phyloP scores from a whole-genome alignment of 2,797 vertebrate genomes.

The Pogonophryne albipinna region DNA sequence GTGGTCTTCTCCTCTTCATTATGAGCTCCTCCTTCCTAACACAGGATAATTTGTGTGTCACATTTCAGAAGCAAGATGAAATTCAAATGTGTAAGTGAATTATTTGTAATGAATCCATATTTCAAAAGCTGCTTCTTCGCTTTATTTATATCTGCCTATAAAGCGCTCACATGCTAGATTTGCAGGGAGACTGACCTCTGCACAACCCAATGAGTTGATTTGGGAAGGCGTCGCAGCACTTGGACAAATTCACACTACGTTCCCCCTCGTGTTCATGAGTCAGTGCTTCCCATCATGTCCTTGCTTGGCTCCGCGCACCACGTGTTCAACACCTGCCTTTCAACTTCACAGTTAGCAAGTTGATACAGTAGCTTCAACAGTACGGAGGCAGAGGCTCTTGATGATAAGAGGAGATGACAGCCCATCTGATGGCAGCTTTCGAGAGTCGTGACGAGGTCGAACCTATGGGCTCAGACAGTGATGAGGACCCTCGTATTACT shows the following conservation, averaged over 20 bases:
- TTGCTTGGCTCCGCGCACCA: constrained; percentile 51
- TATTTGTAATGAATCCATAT: constrained; percentile 25
- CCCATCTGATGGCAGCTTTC: constrained; percentile 55
- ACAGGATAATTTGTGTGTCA: background rate
- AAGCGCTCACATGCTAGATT: background rate
- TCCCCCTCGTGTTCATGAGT: constrained; percentile 49
- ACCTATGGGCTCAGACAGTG: constrained; percentile 48
- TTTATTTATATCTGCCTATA: constrained; percentile 4
- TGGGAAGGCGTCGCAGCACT: constrained; percentile 32
- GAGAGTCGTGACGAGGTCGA: constrained; percentile 48
- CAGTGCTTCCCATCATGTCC: constrained; percentile 57
- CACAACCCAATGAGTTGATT: constrained; percentile 29
- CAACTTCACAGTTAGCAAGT: constrained; percentile 14
- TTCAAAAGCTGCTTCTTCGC: constrained; percentile 30
- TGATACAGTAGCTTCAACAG: constrained; percentile 35
- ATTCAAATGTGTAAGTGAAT: constrained; percentile 1
- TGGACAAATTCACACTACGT: constrained; percentile 47
- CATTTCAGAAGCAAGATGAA: background rate
- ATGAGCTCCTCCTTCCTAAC: background rate
- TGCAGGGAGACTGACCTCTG: constrained; percentile 38
- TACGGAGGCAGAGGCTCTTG: constrained; percentile 41
- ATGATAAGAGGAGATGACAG: constrained; percentile 61
- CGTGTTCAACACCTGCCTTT: constrained; percentile 61
- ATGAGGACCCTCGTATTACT: constrained; percentile 38
- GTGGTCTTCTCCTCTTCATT: constrained; percentile 14